These are phyloP conservation scores for Lordiphosa collinella DNA, from an alignment of 1,140 invertebrate genomes.

Conservation along the genomic window DNA sequence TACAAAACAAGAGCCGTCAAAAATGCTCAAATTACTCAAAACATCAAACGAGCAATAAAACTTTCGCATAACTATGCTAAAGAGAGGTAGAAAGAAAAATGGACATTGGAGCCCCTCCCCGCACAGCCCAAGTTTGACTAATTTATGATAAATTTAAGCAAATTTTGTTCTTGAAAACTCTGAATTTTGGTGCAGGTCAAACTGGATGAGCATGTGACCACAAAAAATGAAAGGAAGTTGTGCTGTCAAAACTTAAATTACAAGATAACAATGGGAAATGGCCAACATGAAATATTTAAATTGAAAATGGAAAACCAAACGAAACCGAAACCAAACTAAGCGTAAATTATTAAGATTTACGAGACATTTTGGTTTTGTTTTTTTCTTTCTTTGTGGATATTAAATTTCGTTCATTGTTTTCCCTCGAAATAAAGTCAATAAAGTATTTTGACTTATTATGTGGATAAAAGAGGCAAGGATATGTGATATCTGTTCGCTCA, in stretches of 20 bases:
- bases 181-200: no score
- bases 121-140: no score
- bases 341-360: slow-evolving; percentile 10
- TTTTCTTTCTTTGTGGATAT: not conserved
- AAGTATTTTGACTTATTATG: slow-evolving; percentile 10
- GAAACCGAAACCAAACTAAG: slow-evolving; percentile 1
- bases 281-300: not conserved
- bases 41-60: no score
- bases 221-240: not conserved
- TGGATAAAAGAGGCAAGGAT: slow-evolving; percentile 6
- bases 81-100: no score
- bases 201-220: no score
- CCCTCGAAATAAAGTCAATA: slow-evolving; percentile 13
- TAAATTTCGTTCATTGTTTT: slow-evolving; percentile 20
- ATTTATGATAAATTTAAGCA: no score
- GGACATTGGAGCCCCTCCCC: no score
- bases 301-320: not conserved
- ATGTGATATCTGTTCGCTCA: not conserved
- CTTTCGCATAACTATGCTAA: no score
- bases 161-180: no score
- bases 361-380: slow-evolving; percentile 4
- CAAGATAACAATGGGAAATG: not conserved
- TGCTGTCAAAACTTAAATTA: slow-evolving; percentile 1
- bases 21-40: no score
- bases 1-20: no score